phyloP scores from a whole-genome alignment of 2,888 invertebrate species.

The Tenthredo livida region DNA sequence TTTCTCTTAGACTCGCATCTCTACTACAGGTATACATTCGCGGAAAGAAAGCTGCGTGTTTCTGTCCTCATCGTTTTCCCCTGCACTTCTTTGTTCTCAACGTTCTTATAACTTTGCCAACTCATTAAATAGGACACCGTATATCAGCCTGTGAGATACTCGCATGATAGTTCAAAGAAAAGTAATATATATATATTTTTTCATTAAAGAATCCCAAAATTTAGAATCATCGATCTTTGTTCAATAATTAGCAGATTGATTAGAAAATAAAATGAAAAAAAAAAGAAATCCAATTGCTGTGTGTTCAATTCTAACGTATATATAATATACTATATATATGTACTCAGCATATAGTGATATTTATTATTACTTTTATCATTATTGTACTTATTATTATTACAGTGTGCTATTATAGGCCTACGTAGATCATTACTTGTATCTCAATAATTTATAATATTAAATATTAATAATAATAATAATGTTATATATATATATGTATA shows the following conservation, averaged over 20 bases:
- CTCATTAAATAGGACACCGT: slow-evolving; percentile 21
- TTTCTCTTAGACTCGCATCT: neutral
- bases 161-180: neutral
- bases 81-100: slow-evolving; percentile 1
- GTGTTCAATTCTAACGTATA: neutral
- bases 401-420: slow-evolving; percentile 33
- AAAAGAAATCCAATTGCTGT: neutral
- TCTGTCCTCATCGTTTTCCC: slow-evolving; percentile 3
- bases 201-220: neutral
- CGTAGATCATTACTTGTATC: neutral
- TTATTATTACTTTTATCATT: slow-evolving; percentile 23
- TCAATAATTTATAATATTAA: neutral
- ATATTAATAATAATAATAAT: neutral
- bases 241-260: neutral
- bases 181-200: too few relatives aligned
- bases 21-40: neutral
- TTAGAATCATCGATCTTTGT: neutral
- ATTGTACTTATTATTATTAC: neutral
- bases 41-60: slow-evolving; percentile 40
- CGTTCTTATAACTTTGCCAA: neutral
- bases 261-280: neutral
- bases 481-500: neutral
- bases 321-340: neutral
- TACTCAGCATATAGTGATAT: slow-evolving; percentile 10
- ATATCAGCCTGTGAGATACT: neutral